These are phyloP conservation scores for Epinephelus coioides DNA, from an alignment of 2,797 vertebrate genomes.

Conservation along the genomic window DNA sequence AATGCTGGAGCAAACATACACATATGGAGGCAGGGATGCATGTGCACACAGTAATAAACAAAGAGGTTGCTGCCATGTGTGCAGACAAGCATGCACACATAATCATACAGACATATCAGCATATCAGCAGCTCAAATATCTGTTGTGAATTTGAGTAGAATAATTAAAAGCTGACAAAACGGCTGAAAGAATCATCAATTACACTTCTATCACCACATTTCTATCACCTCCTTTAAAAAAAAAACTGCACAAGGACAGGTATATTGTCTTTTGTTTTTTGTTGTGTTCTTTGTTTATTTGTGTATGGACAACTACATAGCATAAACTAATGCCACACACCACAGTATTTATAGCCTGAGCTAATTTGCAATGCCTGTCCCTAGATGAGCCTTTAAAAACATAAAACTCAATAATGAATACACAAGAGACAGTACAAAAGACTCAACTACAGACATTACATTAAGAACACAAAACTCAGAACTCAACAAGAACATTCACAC, in stretches of 20 bases:
- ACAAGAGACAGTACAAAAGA: too few species aligned
- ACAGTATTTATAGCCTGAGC: too few species aligned
- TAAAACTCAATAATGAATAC: too few species aligned
- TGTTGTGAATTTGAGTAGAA: slow-evolving; percentile 12
- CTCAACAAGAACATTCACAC: too few species aligned
- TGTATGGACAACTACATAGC: too few species aligned
- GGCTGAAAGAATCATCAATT: slow-evolving; percentile 21
- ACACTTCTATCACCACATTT: not conserved
- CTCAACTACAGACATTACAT: too few species aligned
- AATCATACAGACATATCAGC: slow-evolving; percentile 2
- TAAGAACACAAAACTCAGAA: too few species aligned
- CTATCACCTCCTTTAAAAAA: not conserved
- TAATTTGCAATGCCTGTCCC: too few species aligned
- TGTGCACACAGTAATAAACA: not conserved
- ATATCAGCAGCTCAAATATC: not conserved
- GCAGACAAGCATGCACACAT: slow-evolving; percentile 15
- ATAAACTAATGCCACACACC: too few species aligned
- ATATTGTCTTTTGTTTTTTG: not conserved
- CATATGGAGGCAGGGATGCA: not conserved
- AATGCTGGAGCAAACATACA: not conserved
- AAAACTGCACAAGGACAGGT: not conserved
- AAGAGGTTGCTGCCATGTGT: not conserved
- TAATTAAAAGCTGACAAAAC: slow-evolving; percentile 25
- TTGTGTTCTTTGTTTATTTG: not conserved
- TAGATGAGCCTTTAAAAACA: too few species aligned